phyloP scores from a whole-genome alignment of 2,888 invertebrate genomes.

The Lumbricus terrestris region DNA sequence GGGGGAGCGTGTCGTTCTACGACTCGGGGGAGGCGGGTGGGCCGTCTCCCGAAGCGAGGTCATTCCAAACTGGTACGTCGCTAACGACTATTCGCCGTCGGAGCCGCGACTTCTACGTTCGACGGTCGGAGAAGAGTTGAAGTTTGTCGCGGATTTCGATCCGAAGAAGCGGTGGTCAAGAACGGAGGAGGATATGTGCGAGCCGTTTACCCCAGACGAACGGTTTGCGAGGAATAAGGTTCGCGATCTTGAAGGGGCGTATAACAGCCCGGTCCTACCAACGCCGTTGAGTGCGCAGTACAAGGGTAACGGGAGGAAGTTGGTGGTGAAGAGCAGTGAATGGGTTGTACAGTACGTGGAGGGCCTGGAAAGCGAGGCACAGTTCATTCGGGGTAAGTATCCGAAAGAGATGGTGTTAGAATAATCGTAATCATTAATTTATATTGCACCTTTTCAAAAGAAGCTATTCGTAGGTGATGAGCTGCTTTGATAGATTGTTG shows the following conservation, averaged over 20 bases:
- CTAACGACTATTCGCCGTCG: neutral
- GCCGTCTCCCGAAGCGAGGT: conserved; percentile 27
- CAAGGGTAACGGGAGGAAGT: neutral
- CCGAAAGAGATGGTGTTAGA: neutral
- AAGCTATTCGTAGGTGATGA: no score
- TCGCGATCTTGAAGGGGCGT: neutral
- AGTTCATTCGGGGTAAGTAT: neutral
- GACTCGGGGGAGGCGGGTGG: conserved; percentile 26
- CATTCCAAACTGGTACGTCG: conserved; percentile 31
- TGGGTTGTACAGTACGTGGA: conserved; percentile 5
- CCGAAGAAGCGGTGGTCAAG: neutral
- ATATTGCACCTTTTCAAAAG: no score
- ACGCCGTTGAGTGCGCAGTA: neutral
- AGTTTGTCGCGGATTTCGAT: conserved; percentile 22
- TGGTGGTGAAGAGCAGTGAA: neutral
- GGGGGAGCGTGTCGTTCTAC: neutral
- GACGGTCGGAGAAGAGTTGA: conserved; percentile 19
- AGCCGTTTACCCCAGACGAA: conserved; percentile 29
- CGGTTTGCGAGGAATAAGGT: conserved; percentile 21
- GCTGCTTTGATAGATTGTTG: no score
- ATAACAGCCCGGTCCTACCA: neutral
- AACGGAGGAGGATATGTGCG: conserved; percentile 16
- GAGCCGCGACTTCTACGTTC: conserved; percentile 21
- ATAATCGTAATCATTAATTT: no score
- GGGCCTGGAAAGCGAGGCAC: neutral